Conservation (phyloP, 2,888 invertebrate genomes). For the Urechis unicinctus region DNA sequence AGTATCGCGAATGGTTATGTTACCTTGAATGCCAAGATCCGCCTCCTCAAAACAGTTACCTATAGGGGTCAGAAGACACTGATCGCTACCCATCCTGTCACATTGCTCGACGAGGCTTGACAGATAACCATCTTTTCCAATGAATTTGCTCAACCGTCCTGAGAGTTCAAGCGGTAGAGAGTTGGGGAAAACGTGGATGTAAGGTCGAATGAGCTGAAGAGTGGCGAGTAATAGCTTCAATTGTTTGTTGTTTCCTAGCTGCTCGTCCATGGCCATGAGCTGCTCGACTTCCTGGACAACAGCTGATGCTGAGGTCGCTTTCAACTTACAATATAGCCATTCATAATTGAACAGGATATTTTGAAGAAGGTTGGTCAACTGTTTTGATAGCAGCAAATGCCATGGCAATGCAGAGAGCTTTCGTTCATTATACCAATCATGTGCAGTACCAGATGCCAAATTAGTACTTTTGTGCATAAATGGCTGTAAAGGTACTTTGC, state of each 20-base stretch:
- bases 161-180: constrained; percentile 78
- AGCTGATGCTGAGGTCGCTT: constrained; percentile 89
- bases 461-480: constrained; percentile 21
- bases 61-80: constrained; percentile 2
- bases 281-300: constrained; percentile 75
- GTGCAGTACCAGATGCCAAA: not conserved
- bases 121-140: constrained; percentile 67
- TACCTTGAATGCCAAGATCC: not conserved
- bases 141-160: constrained; percentile 83
- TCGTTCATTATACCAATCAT: constrained; percentile 27
- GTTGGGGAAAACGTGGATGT: constrained; percentile 18
- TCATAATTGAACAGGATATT: constrained; percentile 92
- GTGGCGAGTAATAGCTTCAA: constrained; percentile 12
- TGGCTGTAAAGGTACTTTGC: constrained; percentile 38
- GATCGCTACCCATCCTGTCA: constrained; percentile 40
- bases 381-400: constrained; percentile 25
- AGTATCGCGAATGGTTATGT: not conserved
- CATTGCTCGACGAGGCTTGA: constrained; percentile 62
- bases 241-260: constrained; percentile 1
- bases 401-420: constrained; percentile 41
- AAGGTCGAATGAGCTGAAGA: constrained; percentile 14
- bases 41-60: constrained; percentile 2
- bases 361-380: constrained; percentile 80
- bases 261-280: constrained; percentile 3
- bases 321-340: constrained; percentile 90